Base-by-base conservation (phyloP, 1,140 invertebrate genomes). In the Adoxophyes honmai region DNA sequence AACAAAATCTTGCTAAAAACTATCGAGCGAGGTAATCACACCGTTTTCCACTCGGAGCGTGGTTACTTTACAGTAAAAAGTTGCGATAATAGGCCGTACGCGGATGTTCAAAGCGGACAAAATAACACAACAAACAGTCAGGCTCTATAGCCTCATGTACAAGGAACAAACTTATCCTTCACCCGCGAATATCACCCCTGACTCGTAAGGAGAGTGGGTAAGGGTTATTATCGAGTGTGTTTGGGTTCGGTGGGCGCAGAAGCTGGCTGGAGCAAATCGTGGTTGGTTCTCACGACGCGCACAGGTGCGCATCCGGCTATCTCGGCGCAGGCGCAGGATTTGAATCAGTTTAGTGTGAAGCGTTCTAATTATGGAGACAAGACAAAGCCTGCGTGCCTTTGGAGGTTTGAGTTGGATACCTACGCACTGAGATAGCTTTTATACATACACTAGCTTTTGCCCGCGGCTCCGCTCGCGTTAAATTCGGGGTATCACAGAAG, bases 281-380 rank as follows among this genome's bases (percentile, higher is more conserved):
- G 62, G 70, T 64, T 52, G 61, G 78, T 85, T 85, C 81, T 81
- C 81, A 85, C 81, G 79, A 54, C 52, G 59, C 52, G 42, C 81
- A 82, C 81, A 85, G 81, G 81, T 85, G 81, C 73, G 76, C 81
- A 85, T 85, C 81, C 79, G 80, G 81, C 76, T 82, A 85, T 82
- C 79, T 82, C 69, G 68, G 60, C 65, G 68, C 60, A 59, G 62
- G 62, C 59, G 69, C n/a, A 48, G 69, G 70, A 80, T 80, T 77
- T 68, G 72, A 74, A 73, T 76, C 64, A 66, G 68, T 74, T 75
- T 73, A 58, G 61, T 68, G 61, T 68, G 66, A 68, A 68, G 57
- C 33, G 38, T 53, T 55, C 52, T 60, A 55, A 60, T 60, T 55
- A 55, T 44, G 21, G n/a, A 59, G 18, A 51, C 58, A 48, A 60